Evolutionary conservation across 2,888 invertebrate species (phyloP).

Genomic region (Spodoptera exigua): DNA sequence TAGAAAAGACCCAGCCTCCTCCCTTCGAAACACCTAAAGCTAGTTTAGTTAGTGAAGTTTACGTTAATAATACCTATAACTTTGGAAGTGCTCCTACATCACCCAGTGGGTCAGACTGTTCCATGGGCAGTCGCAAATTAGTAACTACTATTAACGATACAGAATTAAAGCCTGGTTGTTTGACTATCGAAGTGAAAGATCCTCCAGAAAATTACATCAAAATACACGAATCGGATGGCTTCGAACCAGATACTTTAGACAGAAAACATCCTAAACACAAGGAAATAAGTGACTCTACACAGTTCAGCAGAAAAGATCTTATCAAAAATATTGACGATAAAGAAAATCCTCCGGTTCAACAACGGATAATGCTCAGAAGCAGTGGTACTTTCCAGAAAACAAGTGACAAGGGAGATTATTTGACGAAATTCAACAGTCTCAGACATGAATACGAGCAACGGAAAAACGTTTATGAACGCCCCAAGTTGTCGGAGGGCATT

Average conservation of each 20-base stretch:
- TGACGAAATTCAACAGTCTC: conserved; percentile 90
- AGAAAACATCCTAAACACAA: conserved; percentile 91
- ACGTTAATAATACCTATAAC: conserved; percentile 93
- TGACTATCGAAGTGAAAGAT: conserved; percentile 95
- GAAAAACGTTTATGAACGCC: conserved; percentile 81
- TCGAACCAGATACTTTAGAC: conserved; percentile 96
- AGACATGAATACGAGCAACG: conserved; percentile 93
- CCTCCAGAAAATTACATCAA: conserved; percentile 93
- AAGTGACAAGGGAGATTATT: conserved; percentile 73
- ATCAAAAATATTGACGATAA: conserved; percentile 72
- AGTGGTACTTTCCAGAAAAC: conserved; percentile 92
- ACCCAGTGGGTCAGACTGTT: conserved; percentile 89
- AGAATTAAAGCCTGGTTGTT: conserved; percentile 92
- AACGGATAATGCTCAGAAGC: conserved; percentile 91
- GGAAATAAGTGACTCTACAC: conserved; percentile 68
- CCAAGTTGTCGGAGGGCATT: conserved; percentile 73
- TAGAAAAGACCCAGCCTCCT: conserved; percentile 67
- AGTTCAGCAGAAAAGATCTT: conserved; percentile 78
- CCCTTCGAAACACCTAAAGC: conserved; percentile 54
- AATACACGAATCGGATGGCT: conserved; percentile 94
- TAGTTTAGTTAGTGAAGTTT: conserved; percentile 93
- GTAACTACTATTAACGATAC: conserved; percentile 83
- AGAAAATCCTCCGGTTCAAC: conserved; percentile 72
- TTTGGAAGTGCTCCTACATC: conserved; percentile 90
- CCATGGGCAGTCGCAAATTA: conserved; percentile 89